Conservation (phyloP, 2,113 vertebrate genomes). For the Oenanthe melanoleuca region DNA sequence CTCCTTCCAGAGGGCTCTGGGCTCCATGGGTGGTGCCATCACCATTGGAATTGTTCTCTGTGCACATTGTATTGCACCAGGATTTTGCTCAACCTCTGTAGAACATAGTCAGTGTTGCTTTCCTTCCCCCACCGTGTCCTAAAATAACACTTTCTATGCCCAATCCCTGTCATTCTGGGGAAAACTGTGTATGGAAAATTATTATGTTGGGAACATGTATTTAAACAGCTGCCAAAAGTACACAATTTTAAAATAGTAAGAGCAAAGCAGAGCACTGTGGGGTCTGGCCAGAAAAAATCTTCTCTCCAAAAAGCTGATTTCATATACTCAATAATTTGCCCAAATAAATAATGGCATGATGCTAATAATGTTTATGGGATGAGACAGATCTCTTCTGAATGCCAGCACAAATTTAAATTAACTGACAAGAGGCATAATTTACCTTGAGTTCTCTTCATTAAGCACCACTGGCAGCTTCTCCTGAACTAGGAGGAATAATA, state of each 20-base stretch:
- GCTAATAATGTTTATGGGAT: not conserved
- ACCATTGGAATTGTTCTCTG: not conserved
- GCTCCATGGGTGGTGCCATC: not conserved
- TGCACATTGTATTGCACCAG: not conserved
- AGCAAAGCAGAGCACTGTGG: not conserved
- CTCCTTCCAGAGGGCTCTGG: not conserved
- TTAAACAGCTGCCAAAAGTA: not conserved
- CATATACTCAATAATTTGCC: not conserved
- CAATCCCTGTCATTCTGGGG: not conserved
- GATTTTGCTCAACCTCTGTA: not conserved
- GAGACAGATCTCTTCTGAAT: not conserved
- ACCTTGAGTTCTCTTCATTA: constrained; percentile 24
- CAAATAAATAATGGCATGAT: not conserved
- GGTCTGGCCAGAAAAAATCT: not conserved
- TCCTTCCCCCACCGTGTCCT: not conserved
- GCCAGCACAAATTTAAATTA: not conserved
- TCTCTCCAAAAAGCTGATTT: not conserved
- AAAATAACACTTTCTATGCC: constrained; percentile 48
- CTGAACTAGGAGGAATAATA: constrained; percentile 29
- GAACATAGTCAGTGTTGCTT: not conserved
- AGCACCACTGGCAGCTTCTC: constrained; percentile 19
- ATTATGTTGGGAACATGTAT: not conserved
- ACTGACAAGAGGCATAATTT: constrained; percentile 23
- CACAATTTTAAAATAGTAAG: not conserved
- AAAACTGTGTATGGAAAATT: constrained; percentile 25